Base-by-base conservation (phyloP, 2,888 invertebrate genomes). In the Brachyptera putata region DNA sequence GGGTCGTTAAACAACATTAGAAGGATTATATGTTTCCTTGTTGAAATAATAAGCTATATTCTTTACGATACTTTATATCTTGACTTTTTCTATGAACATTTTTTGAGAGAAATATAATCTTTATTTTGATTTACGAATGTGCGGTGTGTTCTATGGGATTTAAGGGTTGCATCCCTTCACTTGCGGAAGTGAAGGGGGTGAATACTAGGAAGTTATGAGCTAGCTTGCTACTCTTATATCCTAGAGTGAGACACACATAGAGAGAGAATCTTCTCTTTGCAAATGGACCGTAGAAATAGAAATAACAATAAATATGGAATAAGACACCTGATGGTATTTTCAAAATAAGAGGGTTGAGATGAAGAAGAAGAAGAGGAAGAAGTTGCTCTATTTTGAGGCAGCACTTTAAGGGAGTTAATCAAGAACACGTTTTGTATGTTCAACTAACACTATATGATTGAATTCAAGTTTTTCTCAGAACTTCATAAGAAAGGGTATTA, bases 231-330 rank as follows among this genome's bases (percentile, higher is more conserved):
- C 22, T 50, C 41, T 21, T 53, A 53, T 53, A 30, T 16, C 53
- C 30, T 34, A 13, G 14, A 53, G 30, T 3, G 46, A 55, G 30
- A 22, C 25, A 55, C 16, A 4, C 2, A n/a, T 2, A 14, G 7
- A 16, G 39, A 30, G 26, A 11, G 36, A 1, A 36, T 16, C 34
- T n/a, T 26, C 49, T 21, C 37, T 34, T 49, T 24, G 58, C 49
- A 58, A 58, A 58, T 58, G 58, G 58, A 49, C 58, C 58, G 58
- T 48, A 43, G 37, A 49, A 37, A 58, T 49, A 58, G 49, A 58
- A 58, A 58, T 58, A 58, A 58, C 58, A 49, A 58, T 58, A 58
- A 58, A 58, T 58, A 58, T 58, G 48, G 58, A 58, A 58, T 48
- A 49, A 36, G 58, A 37, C 58, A 58, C 58, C 58, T 58, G 34